Percentiles rank a stretch among this genome's conserved stretches.
Evolutionary conservation across 1,140 invertebrate species (phyloP).

Genomic region (Tetragnatha versicolor): DNA sequence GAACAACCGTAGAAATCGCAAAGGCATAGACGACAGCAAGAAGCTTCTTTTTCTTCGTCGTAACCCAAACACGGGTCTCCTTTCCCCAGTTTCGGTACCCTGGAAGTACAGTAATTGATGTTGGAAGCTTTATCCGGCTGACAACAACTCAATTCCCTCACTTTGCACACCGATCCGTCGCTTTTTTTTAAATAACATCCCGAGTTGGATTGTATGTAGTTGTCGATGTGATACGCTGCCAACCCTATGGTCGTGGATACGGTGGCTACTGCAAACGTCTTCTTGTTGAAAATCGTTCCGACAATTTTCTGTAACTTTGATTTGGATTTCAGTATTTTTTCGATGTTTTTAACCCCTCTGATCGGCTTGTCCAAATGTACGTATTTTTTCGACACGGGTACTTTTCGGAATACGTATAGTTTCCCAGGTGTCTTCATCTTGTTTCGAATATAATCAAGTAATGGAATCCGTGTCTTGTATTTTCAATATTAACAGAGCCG

Average conservation of each 20-base stretch:
- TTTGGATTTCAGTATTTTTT: not conserved
- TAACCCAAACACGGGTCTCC: not conserved
- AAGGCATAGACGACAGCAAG: not conserved
- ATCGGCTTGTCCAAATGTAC: not conserved
- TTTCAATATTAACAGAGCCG: not conserved
- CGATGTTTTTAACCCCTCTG: not conserved
- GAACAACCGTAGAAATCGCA: not conserved
- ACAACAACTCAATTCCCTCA: slow-evolving; percentile 9
- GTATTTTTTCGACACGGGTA: not conserved
- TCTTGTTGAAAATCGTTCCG: not conserved
- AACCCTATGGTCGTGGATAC: not conserved
- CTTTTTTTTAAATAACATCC: slow-evolving; percentile 1
- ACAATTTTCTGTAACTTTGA: not conserved
- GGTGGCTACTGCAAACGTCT: not conserved
- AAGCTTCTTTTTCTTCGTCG: not conserved
- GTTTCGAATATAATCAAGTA: not conserved
- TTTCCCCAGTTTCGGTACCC: not conserved
- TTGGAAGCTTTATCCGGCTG: not conserved
- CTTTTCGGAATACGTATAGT: not conserved
- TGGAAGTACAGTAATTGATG: not conserved
- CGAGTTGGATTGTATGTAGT: slow-evolving; percentile 21
- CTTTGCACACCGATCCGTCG: not conserved
- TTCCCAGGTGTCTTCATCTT: not conserved
- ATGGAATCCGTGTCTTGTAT: not conserved
- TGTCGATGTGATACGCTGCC: not conserved